Conservation (phyloP, 1,140 invertebrate genomes). For the Magallana angulata region DNA sequence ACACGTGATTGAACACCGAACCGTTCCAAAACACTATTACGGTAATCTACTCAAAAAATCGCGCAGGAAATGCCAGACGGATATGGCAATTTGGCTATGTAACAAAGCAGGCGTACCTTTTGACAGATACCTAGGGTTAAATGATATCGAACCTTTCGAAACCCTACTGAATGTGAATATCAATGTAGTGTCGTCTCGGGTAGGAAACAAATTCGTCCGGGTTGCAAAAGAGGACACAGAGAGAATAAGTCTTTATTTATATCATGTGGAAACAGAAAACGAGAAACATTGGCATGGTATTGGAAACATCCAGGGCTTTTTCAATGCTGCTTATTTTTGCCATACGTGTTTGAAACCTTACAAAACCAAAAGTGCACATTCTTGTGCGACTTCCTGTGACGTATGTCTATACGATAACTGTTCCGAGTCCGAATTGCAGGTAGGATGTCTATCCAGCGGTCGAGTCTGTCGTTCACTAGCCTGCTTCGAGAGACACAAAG, state of each 20-base stretch:
- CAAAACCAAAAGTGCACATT: slow-evolving; percentile 45
- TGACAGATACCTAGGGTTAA: slow-evolving; percentile 34
- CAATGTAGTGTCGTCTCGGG: slow-evolving; percentile 41
- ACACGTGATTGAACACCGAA: slow-evolving; percentile 41
- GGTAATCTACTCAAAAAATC: slow-evolving; percentile 35
- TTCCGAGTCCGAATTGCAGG: background rate
- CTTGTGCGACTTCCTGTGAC: slow-evolving; percentile 39
- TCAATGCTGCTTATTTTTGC: background rate
- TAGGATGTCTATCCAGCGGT: slow-evolving; percentile 37
- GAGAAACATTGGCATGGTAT: slow-evolving; percentile 47
- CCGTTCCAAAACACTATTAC: slow-evolving; percentile 44
- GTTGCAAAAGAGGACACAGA: background rate
- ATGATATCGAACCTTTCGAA: slow-evolving; percentile 50
- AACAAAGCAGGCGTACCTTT: slow-evolving; percentile 13
- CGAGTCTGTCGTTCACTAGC: slow-evolving; percentile 43
- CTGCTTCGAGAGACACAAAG: slow-evolving; percentile 45
- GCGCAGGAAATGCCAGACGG: slow-evolving; percentile 8
- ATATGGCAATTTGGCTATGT: slow-evolving; percentile 34
- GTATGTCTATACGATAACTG: background rate
- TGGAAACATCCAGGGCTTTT: slow-evolving; percentile 49
- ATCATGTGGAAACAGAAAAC: slow-evolving; percentile 42
- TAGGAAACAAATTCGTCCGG: slow-evolving; percentile 48
- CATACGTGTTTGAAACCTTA: slow-evolving; percentile 41
- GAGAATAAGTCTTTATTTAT: slow-evolving; percentile 41
- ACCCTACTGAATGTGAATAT: slow-evolving; percentile 39